Evolutionary conservation across 2,113 vertebrate species (phyloP).

Genomic region (Sturnus vulgaris): DNA sequence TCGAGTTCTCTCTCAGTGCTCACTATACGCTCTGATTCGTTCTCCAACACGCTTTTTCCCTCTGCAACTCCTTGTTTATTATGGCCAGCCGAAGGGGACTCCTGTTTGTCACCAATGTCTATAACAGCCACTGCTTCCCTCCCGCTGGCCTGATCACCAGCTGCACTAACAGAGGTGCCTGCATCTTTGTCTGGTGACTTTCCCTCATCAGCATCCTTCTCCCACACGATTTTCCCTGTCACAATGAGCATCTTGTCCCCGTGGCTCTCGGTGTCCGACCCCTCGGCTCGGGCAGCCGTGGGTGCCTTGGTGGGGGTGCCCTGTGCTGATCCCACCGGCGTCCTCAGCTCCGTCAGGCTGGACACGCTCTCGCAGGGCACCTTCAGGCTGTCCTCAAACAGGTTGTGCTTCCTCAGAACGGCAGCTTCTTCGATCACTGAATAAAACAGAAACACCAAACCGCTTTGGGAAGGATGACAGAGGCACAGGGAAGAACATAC

Average conservation of each 20-base stretch:
- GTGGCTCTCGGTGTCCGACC: background rate
- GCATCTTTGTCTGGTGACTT: background rate
- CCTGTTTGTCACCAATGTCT: background rate
- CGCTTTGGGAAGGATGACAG: background rate
- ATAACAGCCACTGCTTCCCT: background rate
- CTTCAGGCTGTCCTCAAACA: constrained; percentile 81
- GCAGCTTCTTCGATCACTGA: constrained; percentile 91
- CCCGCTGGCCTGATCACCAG: background rate
- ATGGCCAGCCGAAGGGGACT: background rate
- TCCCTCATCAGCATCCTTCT: background rate
- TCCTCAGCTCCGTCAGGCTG: constrained; percentile 79
- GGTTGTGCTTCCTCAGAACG: constrained; percentile 85
- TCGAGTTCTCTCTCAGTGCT: background rate
- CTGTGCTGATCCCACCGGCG: constrained; percentile 71
- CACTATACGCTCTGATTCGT: background rate
- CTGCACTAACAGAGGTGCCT: background rate
- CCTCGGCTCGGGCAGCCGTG: constrained; percentile 16
- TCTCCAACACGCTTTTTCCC: background rate
- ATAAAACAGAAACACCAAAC: background rate
- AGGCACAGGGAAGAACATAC: background rate
- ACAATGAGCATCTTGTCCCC: constrained; percentile 21
- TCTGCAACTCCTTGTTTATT: background rate
- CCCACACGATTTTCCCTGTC: constrained; percentile 1
- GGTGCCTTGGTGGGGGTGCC: constrained; percentile 70
- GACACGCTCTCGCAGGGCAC: constrained; percentile 80